A percentile compares a stretch with the other conserved stretches of the same genome.
Conservation (phyloP, 2,888 invertebrate genomes). For the Stenichneumon culpator region DNA sequence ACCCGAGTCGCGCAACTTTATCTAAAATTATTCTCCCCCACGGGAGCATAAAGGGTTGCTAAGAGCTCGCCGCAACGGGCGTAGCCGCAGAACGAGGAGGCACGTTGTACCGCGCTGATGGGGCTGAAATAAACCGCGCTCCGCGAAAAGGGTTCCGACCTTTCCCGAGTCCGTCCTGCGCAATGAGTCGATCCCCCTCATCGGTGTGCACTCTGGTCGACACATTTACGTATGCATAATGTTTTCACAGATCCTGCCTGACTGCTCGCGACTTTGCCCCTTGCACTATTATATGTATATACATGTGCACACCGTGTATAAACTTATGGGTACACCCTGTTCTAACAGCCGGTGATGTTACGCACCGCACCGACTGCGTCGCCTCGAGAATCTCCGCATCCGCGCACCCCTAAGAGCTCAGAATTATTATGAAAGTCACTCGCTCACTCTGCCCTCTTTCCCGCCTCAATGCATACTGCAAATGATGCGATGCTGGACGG, state of each 20-base stretch:
- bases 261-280: constrained; percentile 20
- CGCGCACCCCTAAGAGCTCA: background rate
- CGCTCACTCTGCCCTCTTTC: constrained; percentile 54
- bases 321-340: background rate
- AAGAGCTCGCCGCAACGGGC: constrained; percentile 16
- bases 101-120: constrained; percentile 76
- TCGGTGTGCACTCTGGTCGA: constrained; percentile 8
- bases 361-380: constrained; percentile 39
- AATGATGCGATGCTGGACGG: constrained; percentile 49
- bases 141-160: constrained; percentile 45
- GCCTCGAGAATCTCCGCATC: constrained; percentile 32
- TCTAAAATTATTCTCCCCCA: constrained; percentile 76
- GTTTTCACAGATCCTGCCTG: constrained; percentile 45
- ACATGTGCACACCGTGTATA: too few species aligned
- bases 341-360: constrained; percentile 13
- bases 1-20: constrained; percentile 16
- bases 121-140: constrained; percentile 67
- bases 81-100: constrained; percentile 63
- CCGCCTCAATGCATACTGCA: constrained; percentile 46
- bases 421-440: constrained; percentile 57
- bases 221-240: background rate
- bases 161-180: constrained; percentile 15
- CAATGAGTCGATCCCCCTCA: constrained; percentile 33
- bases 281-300: constrained; percentile 1
- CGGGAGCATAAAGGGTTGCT: constrained; percentile 70